Base-by-base conservation (phyloP, 1,140 invertebrate species). In the Liolophura sinensis region DNA sequence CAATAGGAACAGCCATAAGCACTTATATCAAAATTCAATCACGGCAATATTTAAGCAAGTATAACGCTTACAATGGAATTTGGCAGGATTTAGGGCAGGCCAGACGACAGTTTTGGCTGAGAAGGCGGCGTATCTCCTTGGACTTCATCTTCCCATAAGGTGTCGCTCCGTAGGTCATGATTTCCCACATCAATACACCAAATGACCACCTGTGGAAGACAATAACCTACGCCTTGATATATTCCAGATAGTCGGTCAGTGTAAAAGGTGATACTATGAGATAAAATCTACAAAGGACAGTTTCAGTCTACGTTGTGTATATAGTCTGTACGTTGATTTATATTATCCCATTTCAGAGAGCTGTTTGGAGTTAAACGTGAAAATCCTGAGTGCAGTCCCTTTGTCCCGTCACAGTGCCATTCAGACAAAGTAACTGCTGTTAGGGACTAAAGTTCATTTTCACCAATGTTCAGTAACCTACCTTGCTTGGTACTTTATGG, bases 61-160 rank as follows among this genome's bases (percentile, higher is more conserved):
- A n/a, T n/a, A 52, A 12, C 15, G 76, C 81, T 73, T 73, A 83
- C 78, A 81, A 62, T 18, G 76, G 72, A 60, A 72, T 68, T 60
- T 78, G 76, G 60, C 79, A 81, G 31, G 79, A 73, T 25, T 67
- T 66, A 14, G 81, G 81, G 55, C 75, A 61, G 56, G 73, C 73
- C 59, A 83, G 72, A 55, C 81, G 67, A 62, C 76, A 78, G 20
- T 80, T 78, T 57, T 80, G 75, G 49, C 78, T 80, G 6, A 83
- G 67, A 18, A 77, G 66, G 31, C 89, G 88, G 81, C 91, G 93
- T 9, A 95, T 86, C 79, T 92, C 90, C 74, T 93, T 91, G 1
- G 91, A 88, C 31, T 90, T 88, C 16, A 94, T 88, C 47, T 92
- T 91, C 0, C 92, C 92, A 85, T 95, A 96, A 0, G 93, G 93